Evolutionary conservation across 2,888 invertebrate species (phyloP).

Genomic region (Drosophila diplacantha): DNA sequence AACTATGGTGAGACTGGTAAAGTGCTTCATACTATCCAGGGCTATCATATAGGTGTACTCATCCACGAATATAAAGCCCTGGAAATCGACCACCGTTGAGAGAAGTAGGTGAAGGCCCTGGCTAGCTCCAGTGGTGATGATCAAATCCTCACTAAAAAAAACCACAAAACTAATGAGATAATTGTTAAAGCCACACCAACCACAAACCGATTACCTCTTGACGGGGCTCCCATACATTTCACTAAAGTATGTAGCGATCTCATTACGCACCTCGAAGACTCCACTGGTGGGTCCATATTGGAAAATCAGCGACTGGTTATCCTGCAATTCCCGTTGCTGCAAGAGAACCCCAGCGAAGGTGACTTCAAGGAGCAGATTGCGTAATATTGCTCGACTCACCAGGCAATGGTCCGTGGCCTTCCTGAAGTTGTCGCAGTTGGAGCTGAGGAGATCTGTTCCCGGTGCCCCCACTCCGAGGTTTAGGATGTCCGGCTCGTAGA

Average conservation of each 20-base stretch:
- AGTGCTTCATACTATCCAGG: conserved; percentile 79
- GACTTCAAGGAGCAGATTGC: conserved; percentile 3
- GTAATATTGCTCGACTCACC: conserved; percentile 64
- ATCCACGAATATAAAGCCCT: conserved; percentile 81
- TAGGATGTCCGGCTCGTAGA: conserved; percentile 77
- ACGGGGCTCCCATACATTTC: conserved; percentile 78
- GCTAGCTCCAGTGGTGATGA: conserved; percentile 81
- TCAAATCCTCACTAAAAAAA: conserved; percentile 78
- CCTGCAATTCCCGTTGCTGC: conserved; percentile 62
- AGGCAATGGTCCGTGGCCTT: conserved; percentile 79
- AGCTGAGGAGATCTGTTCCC: conserved; percentile 79
- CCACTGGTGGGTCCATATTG: conserved; percentile 80
- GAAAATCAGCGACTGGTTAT: conserved; percentile 76
- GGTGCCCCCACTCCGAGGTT: conserved; percentile 80
- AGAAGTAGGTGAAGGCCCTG: conserved; percentile 80
- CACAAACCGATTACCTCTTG: conserved; percentile 64
- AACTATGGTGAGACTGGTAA: conserved; percentile 79
- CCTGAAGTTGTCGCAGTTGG: conserved; percentile 78
- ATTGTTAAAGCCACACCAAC: conserved; percentile 2
- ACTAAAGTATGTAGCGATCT: conserved; percentile 78
- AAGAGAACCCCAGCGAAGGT: conserved; percentile 2
- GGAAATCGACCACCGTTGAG: conserved; percentile 79
- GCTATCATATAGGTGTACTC: conserved; percentile 83
- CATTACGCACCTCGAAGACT: conserved; percentile 78
- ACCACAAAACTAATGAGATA: conserved; percentile 36